phyloP scores from a whole-genome alignment of 2,888 invertebrate species.

The Anticlea derivata region DNA sequence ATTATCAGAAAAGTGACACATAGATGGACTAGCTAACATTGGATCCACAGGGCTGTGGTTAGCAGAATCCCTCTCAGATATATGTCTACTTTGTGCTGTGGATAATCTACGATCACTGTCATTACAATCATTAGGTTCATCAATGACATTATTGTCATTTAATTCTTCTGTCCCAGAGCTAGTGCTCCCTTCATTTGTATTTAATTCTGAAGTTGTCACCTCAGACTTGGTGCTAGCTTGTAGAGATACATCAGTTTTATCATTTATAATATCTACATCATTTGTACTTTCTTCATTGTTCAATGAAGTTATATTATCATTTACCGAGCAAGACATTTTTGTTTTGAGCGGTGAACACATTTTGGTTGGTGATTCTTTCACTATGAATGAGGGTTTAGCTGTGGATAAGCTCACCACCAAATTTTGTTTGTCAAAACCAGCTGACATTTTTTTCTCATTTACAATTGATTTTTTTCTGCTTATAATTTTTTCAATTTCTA shows the following conservation, averaged over 20 bases:
- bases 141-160: slow-evolving; percentile 60
- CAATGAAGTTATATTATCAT: slow-evolving; percentile 44
- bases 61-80: slow-evolving; percentile 87
- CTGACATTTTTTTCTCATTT: slow-evolving; percentile 68
- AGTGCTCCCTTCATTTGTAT: slow-evolving; percentile 48
- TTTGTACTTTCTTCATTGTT: slow-evolving; percentile 47
- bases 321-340: slow-evolving; percentile 48
- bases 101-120: slow-evolving; percentile 66
- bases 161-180: slow-evolving; percentile 56
- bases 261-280: slow-evolving; percentile 45
- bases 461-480: slow-evolving; percentile 78
- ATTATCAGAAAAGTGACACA: slow-evolving; percentile 87
- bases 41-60: slow-evolving; percentile 91
- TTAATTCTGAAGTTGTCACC: slow-evolving; percentile 47
- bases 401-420: slow-evolving; percentile 46
- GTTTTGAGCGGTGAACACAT: slow-evolving; percentile 44
- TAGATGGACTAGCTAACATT: slow-evolving; percentile 87
- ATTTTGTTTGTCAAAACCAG: slow-evolving; percentile 51
- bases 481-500: slow-evolving; percentile 86
- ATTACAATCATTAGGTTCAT: slow-evolving; percentile 64
- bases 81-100: slow-evolving; percentile 64
- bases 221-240: slow-evolving; percentile 55
- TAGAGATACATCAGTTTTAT: slow-evolving; percentile 46
- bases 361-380: slow-evolving; percentile 45
- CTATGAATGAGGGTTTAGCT: slow-evolving; percentile 50